Base-by-base conservation (phyloP, 2,888 invertebrate species). In the Aporophyla nigra region DNA sequence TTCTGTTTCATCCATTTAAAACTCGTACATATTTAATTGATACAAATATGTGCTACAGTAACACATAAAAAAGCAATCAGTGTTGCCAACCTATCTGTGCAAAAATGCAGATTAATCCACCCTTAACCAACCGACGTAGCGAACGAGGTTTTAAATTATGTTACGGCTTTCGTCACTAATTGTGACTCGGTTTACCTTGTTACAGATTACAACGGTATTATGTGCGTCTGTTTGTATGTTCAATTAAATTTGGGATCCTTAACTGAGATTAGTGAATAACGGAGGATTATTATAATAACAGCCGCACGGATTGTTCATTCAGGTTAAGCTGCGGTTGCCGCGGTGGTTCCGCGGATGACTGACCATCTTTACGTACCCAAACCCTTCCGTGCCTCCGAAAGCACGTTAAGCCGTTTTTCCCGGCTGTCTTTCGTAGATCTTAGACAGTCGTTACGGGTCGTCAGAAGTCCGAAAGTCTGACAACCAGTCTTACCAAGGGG, bases 141-240 rank as follows among this genome's bases (percentile, higher is more conserved):
- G 40, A 73, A 69, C 83, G 69, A 66, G 84, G 59, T 78, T 81
- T 81, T 83, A 83, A 83, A 83, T 83, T 83, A 81, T 78, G 73
- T 83, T 82, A 83, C 65, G 79, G 83, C 56, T 81, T 72, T 81
- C 73, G 27, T 83, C 81, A 72, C 69, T 78, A 78, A 83, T 81
- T 81, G 81, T 78, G 46, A 73, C 49, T 78, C 81, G 73, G 65
- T 81, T 83, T 83, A 78, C 72, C 43, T 56, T 40, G 40, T 54
- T 56, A 66, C 61, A 46, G 83, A 82, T 67, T 82, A 71, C 53
- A 68, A 63, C 12, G 14, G 51, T 59, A 68, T 65, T 71, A 77
- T 68, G 27, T 53, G 16, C 6, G 63, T 68, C n/a, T 51, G 53
- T 67, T 65, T 59, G 59, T 82, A 24, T 19, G 33, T n/a, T 40